Conservation (phyloP, 53 echinoderm and acorn worm species). For the Crossaster papposus region DNA sequence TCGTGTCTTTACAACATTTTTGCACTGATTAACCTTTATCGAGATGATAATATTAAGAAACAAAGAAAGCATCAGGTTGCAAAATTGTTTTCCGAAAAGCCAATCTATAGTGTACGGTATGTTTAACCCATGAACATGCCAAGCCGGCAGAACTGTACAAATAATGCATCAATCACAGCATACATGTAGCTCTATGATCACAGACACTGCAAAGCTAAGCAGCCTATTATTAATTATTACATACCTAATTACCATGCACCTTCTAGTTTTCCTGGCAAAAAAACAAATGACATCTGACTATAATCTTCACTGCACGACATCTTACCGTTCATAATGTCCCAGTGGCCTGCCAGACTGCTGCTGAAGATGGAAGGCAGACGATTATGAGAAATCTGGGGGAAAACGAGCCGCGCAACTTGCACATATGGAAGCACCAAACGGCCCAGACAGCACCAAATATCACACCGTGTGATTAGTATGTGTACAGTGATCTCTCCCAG, state of each 20-base stretch:
- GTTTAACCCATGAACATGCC: too few species aligned
- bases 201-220: not conserved
- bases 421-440: slow-evolving; percentile 54
- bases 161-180: too few species aligned
- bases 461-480: not conserved
- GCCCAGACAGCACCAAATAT: not conserved
- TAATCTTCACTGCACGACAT: not conserved
- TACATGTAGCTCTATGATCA: too few species aligned
- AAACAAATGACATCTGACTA: not conserved
- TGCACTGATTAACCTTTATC: too few species aligned
- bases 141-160: too few species aligned
- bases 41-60: too few species aligned
- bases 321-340: slow-evolving; percentile 59
- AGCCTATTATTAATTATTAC: too few species aligned
- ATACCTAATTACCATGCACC: not conserved
- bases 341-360: slow-evolving; percentile 32
- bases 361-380: not conserved
- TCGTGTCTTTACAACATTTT: too few species aligned
- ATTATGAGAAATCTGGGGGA: slow-evolving; percentile 26
- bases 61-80: too few species aligned
- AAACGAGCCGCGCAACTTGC: not conserved
- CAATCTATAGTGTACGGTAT: too few species aligned
- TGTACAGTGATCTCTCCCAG: not conserved
- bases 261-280: not conserved
- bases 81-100: too few species aligned